Conservation (phyloP, 2,888 invertebrate genomes). For the Tiliacea citrago region DNA sequence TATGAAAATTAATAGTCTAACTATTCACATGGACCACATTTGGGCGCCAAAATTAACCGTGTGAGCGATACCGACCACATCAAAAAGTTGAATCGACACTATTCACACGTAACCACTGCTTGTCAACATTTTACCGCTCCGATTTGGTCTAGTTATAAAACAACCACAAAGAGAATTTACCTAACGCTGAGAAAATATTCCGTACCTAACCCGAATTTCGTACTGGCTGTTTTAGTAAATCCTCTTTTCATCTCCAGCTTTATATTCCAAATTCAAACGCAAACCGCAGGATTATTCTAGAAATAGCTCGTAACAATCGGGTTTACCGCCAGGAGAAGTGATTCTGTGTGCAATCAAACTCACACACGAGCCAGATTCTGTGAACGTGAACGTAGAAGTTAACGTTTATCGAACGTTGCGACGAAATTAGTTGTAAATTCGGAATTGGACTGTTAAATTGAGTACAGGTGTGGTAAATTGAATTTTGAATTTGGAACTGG, state of each 20-base stretch:
- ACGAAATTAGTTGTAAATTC: conserved; percentile 75
- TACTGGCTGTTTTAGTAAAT: not conserved
- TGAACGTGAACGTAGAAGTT: conserved; percentile 71
- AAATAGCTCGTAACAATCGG: conserved; percentile 73
- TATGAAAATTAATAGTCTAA: too few relatives aligned
- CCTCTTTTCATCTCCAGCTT: conserved; percentile 3
- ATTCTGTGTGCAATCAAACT: conserved; percentile 73
- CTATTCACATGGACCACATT: too few relatives aligned
- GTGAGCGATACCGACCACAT: too few relatives aligned
- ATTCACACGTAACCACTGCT: too few relatives aligned
- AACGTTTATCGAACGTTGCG: conserved; percentile 75
- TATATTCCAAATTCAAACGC: conserved; percentile 48
- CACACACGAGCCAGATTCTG: conserved; percentile 58
- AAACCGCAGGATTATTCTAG: conserved; percentile 65
- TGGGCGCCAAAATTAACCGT: too few relatives aligned
- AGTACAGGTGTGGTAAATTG: conserved; percentile 63
- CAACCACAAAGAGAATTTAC: not conserved
- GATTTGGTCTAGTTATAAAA: too few relatives aligned
- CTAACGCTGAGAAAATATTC: not conserved
- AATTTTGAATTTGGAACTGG: conserved; percentile 60
- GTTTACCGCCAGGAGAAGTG: conserved; percentile 71
- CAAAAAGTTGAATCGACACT: too few relatives aligned
- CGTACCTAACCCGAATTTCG: not conserved
- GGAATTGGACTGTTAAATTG: conserved; percentile 65
- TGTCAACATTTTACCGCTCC: too few relatives aligned